A percentile compares a stretch with the other conserved stretches of the same genome.
phyloP scores from a whole-genome alignment of 2,888 invertebrate genomes.

The Amphipyra tragopoginis region DNA sequence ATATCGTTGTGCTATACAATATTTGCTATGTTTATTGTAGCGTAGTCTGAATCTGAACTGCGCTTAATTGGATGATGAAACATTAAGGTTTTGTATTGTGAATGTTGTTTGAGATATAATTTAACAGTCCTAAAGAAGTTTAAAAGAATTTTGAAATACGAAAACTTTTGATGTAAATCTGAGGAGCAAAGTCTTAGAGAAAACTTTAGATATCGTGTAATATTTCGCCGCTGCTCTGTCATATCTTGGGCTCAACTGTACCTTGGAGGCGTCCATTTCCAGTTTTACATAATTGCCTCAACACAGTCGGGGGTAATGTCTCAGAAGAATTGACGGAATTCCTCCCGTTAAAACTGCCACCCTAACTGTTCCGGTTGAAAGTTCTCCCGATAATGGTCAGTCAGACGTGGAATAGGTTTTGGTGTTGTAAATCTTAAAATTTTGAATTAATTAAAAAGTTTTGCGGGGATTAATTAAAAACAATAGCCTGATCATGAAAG shows the following conservation, averaged over 20 bases:
- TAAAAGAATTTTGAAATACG: conserved; percentile 18
- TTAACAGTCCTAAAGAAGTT: neutral
- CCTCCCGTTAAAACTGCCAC: conserved; percentile 47
- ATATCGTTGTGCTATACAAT: too few relatives aligned
- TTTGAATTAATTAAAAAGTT: conserved; percentile 58
- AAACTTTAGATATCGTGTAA: conserved; percentile 34
- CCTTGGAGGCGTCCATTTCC: conserved; percentile 53
- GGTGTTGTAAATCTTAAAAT: conserved; percentile 52
- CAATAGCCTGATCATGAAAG: conserved; percentile 30
- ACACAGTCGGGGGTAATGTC: conserved; percentile 64
- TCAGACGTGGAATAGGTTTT: conserved; percentile 52
- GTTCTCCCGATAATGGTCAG: conserved; percentile 44
- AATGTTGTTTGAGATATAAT: too few relatives aligned
- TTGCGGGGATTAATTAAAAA: conserved; percentile 48
- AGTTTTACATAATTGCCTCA: conserved; percentile 67
- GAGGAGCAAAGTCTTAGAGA: conserved; percentile 7
- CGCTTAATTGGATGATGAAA: conserved; percentile 14
- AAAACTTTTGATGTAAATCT: conserved; percentile 31
- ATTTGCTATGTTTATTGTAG: too few relatives aligned
- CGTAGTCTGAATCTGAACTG: too few relatives aligned
- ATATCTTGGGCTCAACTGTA: conserved; percentile 17
- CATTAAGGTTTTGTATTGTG: too few relatives aligned
- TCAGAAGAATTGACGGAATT: conserved; percentile 64
- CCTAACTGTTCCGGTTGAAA: conserved; percentile 29
- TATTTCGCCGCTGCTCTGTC: conserved; percentile 28